Evolutionary conservation across 2,113 vertebrate genomes (phyloP), one percentile per base, ranked within the genome.

Genomic region (Galeopterus variegatus): DNA sequence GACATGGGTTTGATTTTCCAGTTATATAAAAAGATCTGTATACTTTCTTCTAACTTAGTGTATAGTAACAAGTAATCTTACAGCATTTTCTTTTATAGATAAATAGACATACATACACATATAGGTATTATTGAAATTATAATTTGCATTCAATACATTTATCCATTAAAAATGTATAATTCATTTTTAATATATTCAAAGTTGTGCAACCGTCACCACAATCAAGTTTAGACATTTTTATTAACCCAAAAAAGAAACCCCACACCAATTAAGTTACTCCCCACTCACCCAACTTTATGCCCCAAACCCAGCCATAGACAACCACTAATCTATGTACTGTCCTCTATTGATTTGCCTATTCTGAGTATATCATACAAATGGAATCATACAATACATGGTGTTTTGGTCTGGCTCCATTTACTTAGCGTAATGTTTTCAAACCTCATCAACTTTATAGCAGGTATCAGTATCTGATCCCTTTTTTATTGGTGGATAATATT

Each of bases 11-110:
- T 94, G 48, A 58, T 64, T 75, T 96, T 88, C 33, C 26, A 93
- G 62, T 92, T 92, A 52, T 90, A 90, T 80, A 85, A 90, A 85
- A 85, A 5, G 10, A 19, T 36, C 91, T 17, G 72, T 70, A 88
- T 65, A 88, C 7, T 64, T 93, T 81, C 45, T 93, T 88, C 12
- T 17, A 93, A 82, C 9, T 72, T 94, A 14, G 4, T 69, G n/a
- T 90, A 75, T 5, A 93, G 54, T 85, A 54, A 87, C 24, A 92
- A 93, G 26, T 72, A 92, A 96, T 79, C 21, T 67, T 87, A 69
- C 8, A 15, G 1, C 8, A 91, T 48, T 33, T 85, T 45, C 18
- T 54, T 33, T 84, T 15, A 23, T 45, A 64, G 17, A 45, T 31
- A 69, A 14, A 80, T 17, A 19, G 6, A 67, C 5, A 50, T n/a